Base-by-base conservation (phyloP, 2,888 invertebrate species). In the Ophonus ardosiacus region DNA sequence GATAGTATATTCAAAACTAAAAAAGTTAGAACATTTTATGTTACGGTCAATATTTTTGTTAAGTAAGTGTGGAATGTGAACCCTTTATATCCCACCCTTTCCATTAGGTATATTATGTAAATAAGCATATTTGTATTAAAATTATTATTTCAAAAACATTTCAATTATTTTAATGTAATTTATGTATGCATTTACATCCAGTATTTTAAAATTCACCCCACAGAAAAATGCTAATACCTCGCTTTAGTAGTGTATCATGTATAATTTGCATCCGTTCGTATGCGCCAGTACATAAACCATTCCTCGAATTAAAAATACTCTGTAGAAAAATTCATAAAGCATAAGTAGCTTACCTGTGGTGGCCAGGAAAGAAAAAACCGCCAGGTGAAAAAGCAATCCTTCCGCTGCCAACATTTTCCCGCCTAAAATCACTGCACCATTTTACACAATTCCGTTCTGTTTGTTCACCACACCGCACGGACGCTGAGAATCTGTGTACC, bases 371-470 rank as follows among this genome's bases (percentile, higher is more conserved):
- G 84, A 84, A 57, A 84, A 84, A n/a, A 84, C 84, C 31, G 84
- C 84, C 78, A 84, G 63, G 78, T 84, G 84, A 56, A 84, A 84
- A 59, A 84, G 65, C 15, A 84, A 21, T 65, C 84, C 84, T 84
- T 84, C 84, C 78, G 65, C 74, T 78, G 84, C 84, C 84, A 84
- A 84, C 84, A 84, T 84, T 76, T 76, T 83, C 21, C 56, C 63
- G 17, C 24, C 76, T 40, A 84, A 84, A 78, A 78, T 84, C 84
- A 84, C 84, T 84, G 78, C 84, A 84, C 84, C 84, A 84, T 84
- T 84, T 84, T 84, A 31, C 68, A 63, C 61, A 78, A 78, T 21
- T 78, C 40, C 17, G 38, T 82, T 18, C 18, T 40, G 56, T 74
- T 57, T 65, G 18, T 43, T 56, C 68, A 57, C 57, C 7, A 63